Base-by-base conservation (phyloP, 2,888 invertebrate genomes). In the Nasonovia ribisnigri region DNA sequence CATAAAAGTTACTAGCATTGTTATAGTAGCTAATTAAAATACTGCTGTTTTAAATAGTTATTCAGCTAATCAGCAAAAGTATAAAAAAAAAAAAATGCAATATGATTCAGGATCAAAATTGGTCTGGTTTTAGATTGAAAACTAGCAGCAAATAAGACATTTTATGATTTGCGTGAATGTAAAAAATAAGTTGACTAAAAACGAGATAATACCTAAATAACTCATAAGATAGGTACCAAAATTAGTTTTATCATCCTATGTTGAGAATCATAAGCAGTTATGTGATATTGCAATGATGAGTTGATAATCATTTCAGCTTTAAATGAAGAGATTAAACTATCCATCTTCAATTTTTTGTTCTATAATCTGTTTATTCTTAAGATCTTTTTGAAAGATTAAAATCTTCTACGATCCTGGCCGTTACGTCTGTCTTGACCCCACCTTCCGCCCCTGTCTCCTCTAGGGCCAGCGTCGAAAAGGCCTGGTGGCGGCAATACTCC, bases 401-500 rank as follows among this genome's bases (percentile, higher is more conserved):
- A 93, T 93, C 93, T 93, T 93, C 93, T 93, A 93, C 93, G 93
- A 86, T 93, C 93, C 86, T 93, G 93, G 60, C 93, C 93, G 60
- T 93, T 93, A 90, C 93, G 93, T 93, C 93, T 93, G 93, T 93
- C 93, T 90, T 90, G 93, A 93, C 93, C 93, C 93, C 93, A 93
- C 93, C 93, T 90, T 90, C 93, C 93, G 93, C 93, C 93, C 93
- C 93, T 93, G 90, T 93, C 93, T 93, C 93, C 93, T 93, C 93
- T 93, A 93, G 90, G 93, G 87, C 93, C 93, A 86, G 57, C 89
- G 86, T 93, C 93, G 90, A 90, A 93, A 93, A 90, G 90, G 93
- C 93, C 93, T 67, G 93, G 93, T 48, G 93, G 93, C 93, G 93
- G 93, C 93, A 93, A 90, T 90, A 93, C 95, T 16, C 96, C 95